phyloP scores from a whole-genome alignment of 2,797 vertebrate species.

The Naso thynnoides region DNA sequence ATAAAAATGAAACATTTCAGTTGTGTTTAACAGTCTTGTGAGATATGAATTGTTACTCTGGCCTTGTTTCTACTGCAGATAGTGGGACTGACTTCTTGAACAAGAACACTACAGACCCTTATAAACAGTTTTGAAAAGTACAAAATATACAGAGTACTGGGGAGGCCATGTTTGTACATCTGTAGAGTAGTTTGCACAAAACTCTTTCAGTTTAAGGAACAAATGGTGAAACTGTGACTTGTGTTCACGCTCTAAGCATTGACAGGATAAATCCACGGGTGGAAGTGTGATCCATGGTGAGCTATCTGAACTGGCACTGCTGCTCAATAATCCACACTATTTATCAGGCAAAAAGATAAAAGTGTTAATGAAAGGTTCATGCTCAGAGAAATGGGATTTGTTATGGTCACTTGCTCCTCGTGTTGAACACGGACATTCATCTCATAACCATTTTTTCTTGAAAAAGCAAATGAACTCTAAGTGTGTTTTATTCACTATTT shows the following conservation, averaged over 20 bases:
- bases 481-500: constrained; percentile 18
- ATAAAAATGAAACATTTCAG: not conserved
- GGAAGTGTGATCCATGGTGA: not conserved
- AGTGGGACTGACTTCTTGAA: not conserved
- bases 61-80: constrained; percentile 4
- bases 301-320: not conserved
- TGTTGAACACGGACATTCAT: not conserved
- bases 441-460: not conserved
- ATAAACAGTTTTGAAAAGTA: not conserved
- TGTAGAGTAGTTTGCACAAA: constrained; percentile 6
- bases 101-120: not conserved
- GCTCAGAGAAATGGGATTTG: not conserved
- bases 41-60: not conserved
- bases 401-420: constrained; percentile 1
- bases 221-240: not conserved
- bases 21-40: not conserved
- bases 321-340: not conserved
- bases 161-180: not conserved
- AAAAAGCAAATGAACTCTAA: not conserved
- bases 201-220: constrained; percentile 4
- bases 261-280: not conserved
- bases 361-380: not conserved
- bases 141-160: no score
- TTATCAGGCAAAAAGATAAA: not conserved
- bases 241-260: constrained; percentile 5